Evolutionary conservation across 2,797 vertebrate species (phyloP), one percentile per base, ranked within the genome.

Genomic region (Rhynchotus rufescens): DNA sequence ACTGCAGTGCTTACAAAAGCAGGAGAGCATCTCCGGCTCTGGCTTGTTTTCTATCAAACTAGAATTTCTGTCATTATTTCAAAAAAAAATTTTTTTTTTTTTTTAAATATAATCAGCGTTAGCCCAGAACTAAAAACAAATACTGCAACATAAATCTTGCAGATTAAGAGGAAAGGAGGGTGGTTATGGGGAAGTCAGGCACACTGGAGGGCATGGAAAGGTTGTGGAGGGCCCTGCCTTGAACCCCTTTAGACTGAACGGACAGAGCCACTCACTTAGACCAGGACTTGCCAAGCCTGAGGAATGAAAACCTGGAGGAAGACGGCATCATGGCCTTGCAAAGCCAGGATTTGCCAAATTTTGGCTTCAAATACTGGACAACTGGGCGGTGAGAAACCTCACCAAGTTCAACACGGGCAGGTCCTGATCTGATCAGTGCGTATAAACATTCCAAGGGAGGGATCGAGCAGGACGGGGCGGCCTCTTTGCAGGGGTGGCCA

Each of bases 71-170:
- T 12, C 42, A 14, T 28, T 77, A 42, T 62, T 77, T 81, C 34
- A 69, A 40, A 82, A 56, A 10, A 28, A 0, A 0, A n/a, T n/a
- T n/a, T n/a, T n/a, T n/a, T n/a, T n/a, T n/a, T 10, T 44, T 81
- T 62, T 69, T 36, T 21, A 20, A 16, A 25, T 15, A 52, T 15
- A 66, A 56, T 66, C 66, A 86, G 17, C 54, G 32, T 20, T 68
- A 77, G 15, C 19, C 34, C 12, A 49, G 12, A 49, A 12, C 22
- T 12, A 49, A 49, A 23, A 49, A 49, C 23, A 21, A 49, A 49
- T 49, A 49, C 23, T 49, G 21, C 47, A 49, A 49, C 22, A 49
- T 49, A 49, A 23, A 49, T 23, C 22, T 49, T 23, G 47, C 22
- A 23, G 47, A 22, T 49, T 49, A 49, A 49, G 22, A 4, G 62